Percentiles rank a stretch among this genome's conserved stretches.
phyloP scores from a whole-genome alignment of 2,113 vertebrate genomes.

The Burhinus bistriatus region DNA sequence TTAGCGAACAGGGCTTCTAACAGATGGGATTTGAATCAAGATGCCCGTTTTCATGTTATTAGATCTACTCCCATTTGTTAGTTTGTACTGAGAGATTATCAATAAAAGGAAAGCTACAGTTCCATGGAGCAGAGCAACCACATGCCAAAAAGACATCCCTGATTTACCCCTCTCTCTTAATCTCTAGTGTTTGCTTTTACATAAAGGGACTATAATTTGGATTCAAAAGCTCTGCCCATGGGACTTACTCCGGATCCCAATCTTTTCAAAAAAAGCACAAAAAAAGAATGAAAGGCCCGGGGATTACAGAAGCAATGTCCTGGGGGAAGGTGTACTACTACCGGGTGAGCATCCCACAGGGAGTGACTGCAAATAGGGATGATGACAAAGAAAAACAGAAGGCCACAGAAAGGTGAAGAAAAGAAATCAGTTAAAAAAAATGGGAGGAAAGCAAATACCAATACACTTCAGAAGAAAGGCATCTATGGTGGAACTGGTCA shows the following conservation, averaged over 20 bases:
- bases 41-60: background rate
- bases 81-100: background rate
- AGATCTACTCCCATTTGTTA: background rate
- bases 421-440: background rate
- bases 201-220: background rate
- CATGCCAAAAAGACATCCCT: background rate
- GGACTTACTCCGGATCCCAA: background rate
- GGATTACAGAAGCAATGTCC: background rate
- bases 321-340: background rate
- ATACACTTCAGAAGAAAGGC: background rate
- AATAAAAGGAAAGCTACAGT: background rate
- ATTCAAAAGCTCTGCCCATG: background rate
- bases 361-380: background rate
- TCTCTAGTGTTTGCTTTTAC: background rate
- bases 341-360: background rate
- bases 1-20: background rate
- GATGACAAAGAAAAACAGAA: background rate
- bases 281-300: background rate
- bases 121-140: background rate
- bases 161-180: background rate
- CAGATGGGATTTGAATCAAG: background rate
- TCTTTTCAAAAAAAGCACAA: background rate
- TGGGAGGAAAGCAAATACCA: background rate
- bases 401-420: background rate
- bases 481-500: constrained; percentile 27